A percentile compares a stretch with the other conserved stretches of the same genome.
Conservation (phyloP, 2,113 vertebrate species). For the Typhlomys cinereus region DNA sequence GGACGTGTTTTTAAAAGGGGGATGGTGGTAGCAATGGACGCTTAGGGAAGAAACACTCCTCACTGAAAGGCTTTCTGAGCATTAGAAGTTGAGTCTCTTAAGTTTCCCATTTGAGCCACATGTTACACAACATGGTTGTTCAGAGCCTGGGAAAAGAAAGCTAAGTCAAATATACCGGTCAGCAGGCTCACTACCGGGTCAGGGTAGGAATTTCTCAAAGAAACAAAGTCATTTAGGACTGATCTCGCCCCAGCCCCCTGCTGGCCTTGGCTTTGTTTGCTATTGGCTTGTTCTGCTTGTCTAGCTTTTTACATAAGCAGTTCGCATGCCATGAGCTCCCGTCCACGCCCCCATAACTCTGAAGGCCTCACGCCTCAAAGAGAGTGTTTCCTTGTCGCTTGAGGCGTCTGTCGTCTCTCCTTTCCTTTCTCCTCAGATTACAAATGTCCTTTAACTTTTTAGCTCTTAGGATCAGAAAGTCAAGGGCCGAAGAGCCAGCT, state of each 20-base stretch:
- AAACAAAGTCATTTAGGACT: conserved; percentile 67
- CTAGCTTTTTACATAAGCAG: not conserved
- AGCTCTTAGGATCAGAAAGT: not conserved
- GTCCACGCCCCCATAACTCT: not conserved
- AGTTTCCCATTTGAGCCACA: not conserved
- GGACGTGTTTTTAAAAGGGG: no score
- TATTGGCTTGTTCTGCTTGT: conserved; percentile 35
- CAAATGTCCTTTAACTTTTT: not conserved
- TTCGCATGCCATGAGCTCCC: not conserved
- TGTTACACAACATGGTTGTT: conserved; percentile 56
- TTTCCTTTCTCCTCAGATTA: not conserved
- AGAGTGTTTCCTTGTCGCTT: not conserved
- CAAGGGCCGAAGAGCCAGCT: no score
- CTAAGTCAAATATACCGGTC: conserved; percentile 55
- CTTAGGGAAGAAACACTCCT: not conserved
- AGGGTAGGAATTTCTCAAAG: conserved; percentile 76
- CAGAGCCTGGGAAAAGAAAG: conserved; percentile 67
- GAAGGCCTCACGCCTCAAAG: not conserved
- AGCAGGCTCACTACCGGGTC: conserved; percentile 78
- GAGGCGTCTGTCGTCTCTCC: not conserved
- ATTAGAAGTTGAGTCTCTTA: not conserved
- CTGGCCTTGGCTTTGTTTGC: not conserved
- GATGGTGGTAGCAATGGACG: not conserved
- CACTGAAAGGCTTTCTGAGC: not conserved
- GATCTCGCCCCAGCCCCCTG: not conserved